A percentile compares a stretch with the other conserved stretches of the same genome.
Conservation (phyloP, 2,797 vertebrate species). For the Aeoliscus strigatus region DNA sequence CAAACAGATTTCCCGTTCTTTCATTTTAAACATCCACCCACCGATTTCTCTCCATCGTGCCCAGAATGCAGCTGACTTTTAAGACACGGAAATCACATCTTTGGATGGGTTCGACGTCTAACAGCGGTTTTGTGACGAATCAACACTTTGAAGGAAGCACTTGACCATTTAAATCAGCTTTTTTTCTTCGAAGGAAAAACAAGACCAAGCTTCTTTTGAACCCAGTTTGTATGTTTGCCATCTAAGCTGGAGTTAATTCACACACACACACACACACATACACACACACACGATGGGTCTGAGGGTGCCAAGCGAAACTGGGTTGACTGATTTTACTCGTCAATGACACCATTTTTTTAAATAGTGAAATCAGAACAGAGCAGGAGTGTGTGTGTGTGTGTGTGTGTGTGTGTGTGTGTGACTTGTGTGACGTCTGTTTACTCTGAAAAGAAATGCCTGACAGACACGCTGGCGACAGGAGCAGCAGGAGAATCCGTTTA, state of each 20-base stretch:
- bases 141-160: too few species aligned
- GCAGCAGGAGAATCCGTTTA: constrained; percentile 8
- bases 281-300: constrained; percentile 42
- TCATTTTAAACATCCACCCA: too few species aligned
- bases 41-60: too few species aligned
- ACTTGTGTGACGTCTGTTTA: constrained; percentile 53
- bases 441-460: constrained; percentile 34
- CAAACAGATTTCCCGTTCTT: too few species aligned
- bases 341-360: constrained; percentile 59
- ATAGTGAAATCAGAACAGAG: constrained; percentile 51
- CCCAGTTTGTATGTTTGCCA: too few species aligned
- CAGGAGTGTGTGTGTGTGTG: constrained; percentile 32
- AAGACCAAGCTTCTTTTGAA: constrained; percentile 1
- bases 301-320: constrained; percentile 51
- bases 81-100: too few species aligned
- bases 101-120: too few species aligned
- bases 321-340: constrained; percentile 59
- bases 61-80: too few species aligned
- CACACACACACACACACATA: constrained; percentile 32
- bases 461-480: constrained; percentile 17
- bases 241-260: too few species aligned
- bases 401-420: constrained; percentile 14
- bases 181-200: not conserved
- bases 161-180: too few species aligned
- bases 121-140: too few species aligned